Evolutionary conservation across 2,888 invertebrate genomes (phyloP).

Genomic region (Epinotia brunnichana): DNA sequence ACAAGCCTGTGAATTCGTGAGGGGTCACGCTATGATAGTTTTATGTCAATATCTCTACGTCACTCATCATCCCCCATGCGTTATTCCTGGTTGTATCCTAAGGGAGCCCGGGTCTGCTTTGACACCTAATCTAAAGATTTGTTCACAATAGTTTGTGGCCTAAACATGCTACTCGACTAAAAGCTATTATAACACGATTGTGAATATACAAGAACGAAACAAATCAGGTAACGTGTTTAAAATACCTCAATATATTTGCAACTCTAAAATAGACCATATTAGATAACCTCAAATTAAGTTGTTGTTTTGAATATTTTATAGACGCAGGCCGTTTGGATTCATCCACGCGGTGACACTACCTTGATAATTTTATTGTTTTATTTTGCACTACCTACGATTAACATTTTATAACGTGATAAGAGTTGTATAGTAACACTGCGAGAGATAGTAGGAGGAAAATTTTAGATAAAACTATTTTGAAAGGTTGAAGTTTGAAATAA

Average conservation of each 20-base stretch:
- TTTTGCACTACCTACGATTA: slow-evolving; percentile 22
- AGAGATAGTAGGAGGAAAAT: slow-evolving; percentile 16
- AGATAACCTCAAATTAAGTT: neutral
- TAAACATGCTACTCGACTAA: too few species aligned
- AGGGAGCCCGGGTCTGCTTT: too few species aligned
- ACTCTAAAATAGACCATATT: neutral
- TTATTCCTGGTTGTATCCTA: too few species aligned
- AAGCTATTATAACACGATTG: too few species aligned
- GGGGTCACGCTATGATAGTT: too few species aligned
- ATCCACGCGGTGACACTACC: slow-evolving; percentile 18
- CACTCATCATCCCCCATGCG: too few species aligned
- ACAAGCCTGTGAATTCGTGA: too few species aligned
- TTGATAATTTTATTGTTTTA: slow-evolving; percentile 27
- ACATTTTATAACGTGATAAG: slow-evolving; percentile 10
- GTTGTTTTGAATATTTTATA: neutral
- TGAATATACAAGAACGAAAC: too few species aligned
- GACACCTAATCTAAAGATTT: too few species aligned
- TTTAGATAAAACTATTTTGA: neutral
- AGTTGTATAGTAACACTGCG: neutral
- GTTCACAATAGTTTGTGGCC: too few species aligned
- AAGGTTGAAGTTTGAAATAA: too few species aligned
- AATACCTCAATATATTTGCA: neutral
- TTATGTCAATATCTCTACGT: too few species aligned
- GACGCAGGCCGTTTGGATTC: neutral
- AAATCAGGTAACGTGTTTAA: neutral